Base-by-base conservation (phyloP, 2,797 vertebrate species). In the Ptychadena robeensis region DNA sequence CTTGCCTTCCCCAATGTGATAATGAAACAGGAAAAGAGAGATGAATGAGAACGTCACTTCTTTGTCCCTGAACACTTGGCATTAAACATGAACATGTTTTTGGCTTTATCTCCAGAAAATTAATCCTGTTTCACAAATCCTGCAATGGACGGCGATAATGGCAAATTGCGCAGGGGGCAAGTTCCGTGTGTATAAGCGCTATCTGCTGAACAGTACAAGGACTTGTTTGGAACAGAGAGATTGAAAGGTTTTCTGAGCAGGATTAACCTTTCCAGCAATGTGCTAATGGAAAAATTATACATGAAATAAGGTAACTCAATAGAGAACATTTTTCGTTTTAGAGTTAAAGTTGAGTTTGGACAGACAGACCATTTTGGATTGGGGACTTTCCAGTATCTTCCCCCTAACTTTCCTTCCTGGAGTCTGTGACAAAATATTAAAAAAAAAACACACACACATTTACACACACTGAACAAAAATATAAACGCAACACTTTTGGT, bases 51-150 rank as follows among this genome's bases (percentile, higher is more conserved):
- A 25, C 59, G 25, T 25, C 9, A 28, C 59, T 3, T 10, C 59
- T 61, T 61, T 61, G 59, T 61, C n/a, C 8, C 59, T 9, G 10
- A 22, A 10, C 59, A 27, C 59, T 28, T 25, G 3, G 25, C 25
- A 61, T 61, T 61, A 25, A 28, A 10, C 27, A 11, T 0, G 59
- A 61, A 53, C 27, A 25, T 61, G 59, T 61, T 61, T 61, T 61
- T 5, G 11, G 59, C 27, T 61, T 61, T 61, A 61, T 61, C 59
- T 61, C 25, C 11, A 10, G 27, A 61, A 61, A 25, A 25, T 61
- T 25, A 61, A 61, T 61, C 59, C 59, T 61, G 59, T 61, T 61
- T 61, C 59, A 61, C 25, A 61, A 25, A 61, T 61, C 25, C 15
- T 0, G 11, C n/a, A 61, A 61, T 61, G 59, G 27, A 61, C n/a